A percentile compares a stretch with the other conserved stretches of the same genome.
Conservation (phyloP, 2,113 vertebrate genomes). For the Cottus gobio region DNA sequence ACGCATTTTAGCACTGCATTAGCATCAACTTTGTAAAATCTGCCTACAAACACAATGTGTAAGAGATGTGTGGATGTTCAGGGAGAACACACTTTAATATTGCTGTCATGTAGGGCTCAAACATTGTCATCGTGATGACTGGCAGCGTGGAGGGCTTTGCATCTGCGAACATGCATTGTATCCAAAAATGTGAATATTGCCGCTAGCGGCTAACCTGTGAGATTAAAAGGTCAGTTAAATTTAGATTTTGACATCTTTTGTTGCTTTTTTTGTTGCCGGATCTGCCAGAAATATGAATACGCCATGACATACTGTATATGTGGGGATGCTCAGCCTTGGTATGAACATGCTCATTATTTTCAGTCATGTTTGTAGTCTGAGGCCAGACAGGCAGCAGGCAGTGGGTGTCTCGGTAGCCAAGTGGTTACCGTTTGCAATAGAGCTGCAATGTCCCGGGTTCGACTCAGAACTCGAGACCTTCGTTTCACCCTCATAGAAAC, state of each 20-base stretch:
- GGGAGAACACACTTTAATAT: constrained; percentile 22
- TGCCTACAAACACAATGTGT: neutral
- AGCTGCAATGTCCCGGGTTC: neutral
- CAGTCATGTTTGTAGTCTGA: neutral
- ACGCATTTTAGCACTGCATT: neutral
- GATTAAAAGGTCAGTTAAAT: neutral
- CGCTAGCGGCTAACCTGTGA: neutral
- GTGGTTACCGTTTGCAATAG: neutral
- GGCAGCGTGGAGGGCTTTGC: constrained; percentile 12
- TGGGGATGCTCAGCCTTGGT: neutral
- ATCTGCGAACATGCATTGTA: constrained; percentile 8
- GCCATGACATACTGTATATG: neutral
- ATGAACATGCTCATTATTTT: neutral
- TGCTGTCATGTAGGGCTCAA: constrained; percentile 41
- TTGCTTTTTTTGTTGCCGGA: neutral
- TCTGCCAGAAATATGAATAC: no score
- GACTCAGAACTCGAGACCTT: neutral
- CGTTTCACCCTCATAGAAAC: no score
- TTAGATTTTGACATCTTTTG: neutral
- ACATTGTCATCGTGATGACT: constrained; percentile 30
- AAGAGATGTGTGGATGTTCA: neutral
- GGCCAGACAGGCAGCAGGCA: constrained; percentile 7
- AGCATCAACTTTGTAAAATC: constrained; percentile 1
- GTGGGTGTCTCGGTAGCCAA: neutral
- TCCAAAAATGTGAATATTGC: neutral